Percentiles rank a stretch among this genome's conserved stretches.
These are phyloP conservation scores for Apis laboriosa DNA, from an alignment of 1,140 invertebrate species.

Conservation along the genomic window DNA sequence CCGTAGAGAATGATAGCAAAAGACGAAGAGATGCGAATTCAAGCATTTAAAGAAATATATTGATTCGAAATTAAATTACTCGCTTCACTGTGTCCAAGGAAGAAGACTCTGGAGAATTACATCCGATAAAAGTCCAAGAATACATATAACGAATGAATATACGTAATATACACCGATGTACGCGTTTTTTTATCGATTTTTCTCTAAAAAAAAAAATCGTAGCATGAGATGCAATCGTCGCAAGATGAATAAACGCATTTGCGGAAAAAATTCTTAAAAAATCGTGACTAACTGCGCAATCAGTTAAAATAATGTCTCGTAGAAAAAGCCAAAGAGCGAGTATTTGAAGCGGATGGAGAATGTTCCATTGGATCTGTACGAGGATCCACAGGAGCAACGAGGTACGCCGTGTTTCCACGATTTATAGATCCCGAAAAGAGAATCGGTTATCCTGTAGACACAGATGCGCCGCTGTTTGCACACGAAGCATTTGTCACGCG, in stretches of 20 bases:
- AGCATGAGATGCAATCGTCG: neutral
- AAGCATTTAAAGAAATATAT: too few relatives aligned
- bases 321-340: neutral
- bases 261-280: neutral
- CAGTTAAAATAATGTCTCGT: neutral
- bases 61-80: too few relatives aligned
- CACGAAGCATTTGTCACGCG: slow-evolving; percentile 80
- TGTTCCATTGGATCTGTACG: too few relatives aligned
- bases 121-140: too few relatives aligned
- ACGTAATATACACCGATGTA: neutral
- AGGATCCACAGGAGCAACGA: neutral
- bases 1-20: too few relatives aligned
- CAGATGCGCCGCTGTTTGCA: slow-evolving; percentile 80
- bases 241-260: neutral
- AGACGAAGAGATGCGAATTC: too few relatives aligned
- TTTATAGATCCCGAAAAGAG: slow-evolving; percentile 63
- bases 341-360: too few relatives aligned
- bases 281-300: neutral
- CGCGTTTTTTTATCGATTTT: slow-evolving; percentile 6
- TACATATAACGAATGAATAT: too few relatives aligned
- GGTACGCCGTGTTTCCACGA: slow-evolving; percentile 45
- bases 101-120: too few relatives aligned
- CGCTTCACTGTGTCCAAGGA: too few relatives aligned
- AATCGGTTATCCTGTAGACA: slow-evolving; percentile 76
- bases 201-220: neutral